These are phyloP conservation scores for Taphrorychus bicolor DNA, from an alignment of 2,888 invertebrate genomes.

Conservation along the genomic window DNA sequence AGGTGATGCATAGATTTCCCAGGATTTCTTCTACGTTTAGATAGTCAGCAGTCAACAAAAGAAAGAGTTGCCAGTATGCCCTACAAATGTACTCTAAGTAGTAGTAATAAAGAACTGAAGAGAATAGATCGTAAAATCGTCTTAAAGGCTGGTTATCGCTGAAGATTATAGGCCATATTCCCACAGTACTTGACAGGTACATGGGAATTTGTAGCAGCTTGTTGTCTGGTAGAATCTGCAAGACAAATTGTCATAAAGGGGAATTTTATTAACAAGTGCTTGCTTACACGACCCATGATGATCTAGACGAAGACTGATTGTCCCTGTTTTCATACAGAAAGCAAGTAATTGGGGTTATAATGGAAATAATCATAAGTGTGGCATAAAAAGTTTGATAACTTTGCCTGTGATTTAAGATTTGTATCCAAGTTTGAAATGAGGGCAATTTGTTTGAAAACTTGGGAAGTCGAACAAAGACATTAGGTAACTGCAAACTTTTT, in stretches of 20 bases:
- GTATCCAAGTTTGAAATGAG: too few species aligned
- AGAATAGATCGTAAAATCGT: constrained; percentile 16
- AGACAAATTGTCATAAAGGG: constrained; percentile 4
- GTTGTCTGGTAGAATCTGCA: constrained; percentile 28
- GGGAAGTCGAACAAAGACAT: too few species aligned
- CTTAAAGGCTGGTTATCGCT: constrained; percentile 14
- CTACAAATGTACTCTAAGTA: constrained; percentile 34
- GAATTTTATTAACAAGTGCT: too few species aligned
- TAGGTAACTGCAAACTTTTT: too few species aligned
- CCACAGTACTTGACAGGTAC: constrained; percentile 25
- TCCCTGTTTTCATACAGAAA: too few species aligned
- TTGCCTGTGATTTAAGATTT: not conserved
- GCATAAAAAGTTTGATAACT: not conserved
- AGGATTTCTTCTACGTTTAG: constrained; percentile 38
- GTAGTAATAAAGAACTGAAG: constrained; percentile 22
- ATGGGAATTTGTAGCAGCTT: constrained; percentile 33
- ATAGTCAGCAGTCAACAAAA: constrained; percentile 29
- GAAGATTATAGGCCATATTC: constrained; percentile 36
- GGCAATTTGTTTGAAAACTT: too few species aligned
- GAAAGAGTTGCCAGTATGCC: constrained; percentile 31
- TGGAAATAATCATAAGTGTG: not conserved
- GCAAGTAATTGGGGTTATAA: too few species aligned
- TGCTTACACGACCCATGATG: too few species aligned
- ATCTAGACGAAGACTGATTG: too few species aligned
- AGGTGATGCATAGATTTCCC: constrained; percentile 39